Evolutionary conservation across 2,797 vertebrate genomes (phyloP).

Genomic region (Miichthys miiuy): DNA sequence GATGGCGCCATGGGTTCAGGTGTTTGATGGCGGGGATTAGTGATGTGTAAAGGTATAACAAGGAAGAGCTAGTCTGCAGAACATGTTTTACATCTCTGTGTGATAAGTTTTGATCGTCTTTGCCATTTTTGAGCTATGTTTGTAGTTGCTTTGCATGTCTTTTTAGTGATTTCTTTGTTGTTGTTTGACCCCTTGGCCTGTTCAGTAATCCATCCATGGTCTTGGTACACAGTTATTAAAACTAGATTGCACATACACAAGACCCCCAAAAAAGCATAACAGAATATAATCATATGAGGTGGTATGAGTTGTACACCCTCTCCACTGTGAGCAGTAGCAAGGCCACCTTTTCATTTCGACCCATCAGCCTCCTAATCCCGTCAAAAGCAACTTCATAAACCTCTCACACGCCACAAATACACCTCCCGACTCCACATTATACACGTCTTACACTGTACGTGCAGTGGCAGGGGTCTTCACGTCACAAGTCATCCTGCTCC

Average conservation of each 20-base stretch:
- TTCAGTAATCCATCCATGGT: not conserved
- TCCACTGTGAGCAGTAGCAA: not conserved
- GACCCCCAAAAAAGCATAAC: not conserved
- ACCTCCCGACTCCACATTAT: not conserved
- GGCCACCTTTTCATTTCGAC: conserved; percentile 12
- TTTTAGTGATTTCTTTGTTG: not conserved
- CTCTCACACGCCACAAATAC: conserved; percentile 3
- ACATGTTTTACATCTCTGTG: not conserved
- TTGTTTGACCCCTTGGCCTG: conserved; percentile 6
- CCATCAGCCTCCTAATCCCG: not conserved
- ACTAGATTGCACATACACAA: not conserved
- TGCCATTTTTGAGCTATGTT: not conserved
- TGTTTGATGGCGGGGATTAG: not conserved
- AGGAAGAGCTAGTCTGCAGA: not conserved
- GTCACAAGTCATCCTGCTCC: conserved; percentile 27
- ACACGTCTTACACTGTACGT: conserved; percentile 24
- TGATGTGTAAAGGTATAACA: not conserved
- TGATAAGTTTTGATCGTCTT: no score
- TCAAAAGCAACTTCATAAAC: conserved; percentile 24
- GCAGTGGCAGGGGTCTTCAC: conserved; percentile 40
- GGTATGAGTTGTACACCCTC: not conserved
- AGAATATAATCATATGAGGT: not conserved
- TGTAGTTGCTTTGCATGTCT: not conserved
- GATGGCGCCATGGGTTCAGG: not conserved
- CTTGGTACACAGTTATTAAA: not conserved